These are phyloP conservation scores for Nyctibius grandis DNA, from an alignment of 2,797 vertebrate genomes.

Conservation along the genomic window DNA sequence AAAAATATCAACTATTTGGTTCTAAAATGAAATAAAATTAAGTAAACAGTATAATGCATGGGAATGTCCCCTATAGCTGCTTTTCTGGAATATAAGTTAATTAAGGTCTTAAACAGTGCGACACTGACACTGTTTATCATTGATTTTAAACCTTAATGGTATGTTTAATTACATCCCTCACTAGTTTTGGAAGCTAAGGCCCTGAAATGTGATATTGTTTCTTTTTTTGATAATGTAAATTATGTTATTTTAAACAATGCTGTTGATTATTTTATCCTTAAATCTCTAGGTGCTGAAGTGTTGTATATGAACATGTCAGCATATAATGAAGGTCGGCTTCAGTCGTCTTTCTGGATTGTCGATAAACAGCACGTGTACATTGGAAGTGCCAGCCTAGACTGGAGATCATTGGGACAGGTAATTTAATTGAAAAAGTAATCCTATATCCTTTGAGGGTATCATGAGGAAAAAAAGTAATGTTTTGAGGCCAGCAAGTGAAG, in stretches of 20 bases:
- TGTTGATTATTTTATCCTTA: background rate
- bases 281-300: conserved; percentile 85
- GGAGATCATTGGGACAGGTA: conserved; percentile 91
- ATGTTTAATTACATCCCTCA: background rate
- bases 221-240: background rate
- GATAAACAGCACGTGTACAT: conserved; percentile 94
- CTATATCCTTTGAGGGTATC: background rate
- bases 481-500: background rate
- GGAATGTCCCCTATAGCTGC: background rate
- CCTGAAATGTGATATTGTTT: background rate
- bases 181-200: background rate
- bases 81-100: background rate
- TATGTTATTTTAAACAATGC: background rate
- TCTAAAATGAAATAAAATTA: background rate
- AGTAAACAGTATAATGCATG: background rate
- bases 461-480: background rate
- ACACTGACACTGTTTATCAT: background rate
- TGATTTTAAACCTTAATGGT: background rate
- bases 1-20: background rate
- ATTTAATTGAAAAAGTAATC: background rate
- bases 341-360: conserved; percentile 95
- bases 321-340: conserved; percentile 86
- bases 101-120: background rate
- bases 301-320: conserved; percentile 89
- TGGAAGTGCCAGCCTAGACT: conserved; percentile 92